Evolutionary conservation across 1,140 invertebrate genomes (phyloP).

Genomic region (Amyelois transitella): DNA sequence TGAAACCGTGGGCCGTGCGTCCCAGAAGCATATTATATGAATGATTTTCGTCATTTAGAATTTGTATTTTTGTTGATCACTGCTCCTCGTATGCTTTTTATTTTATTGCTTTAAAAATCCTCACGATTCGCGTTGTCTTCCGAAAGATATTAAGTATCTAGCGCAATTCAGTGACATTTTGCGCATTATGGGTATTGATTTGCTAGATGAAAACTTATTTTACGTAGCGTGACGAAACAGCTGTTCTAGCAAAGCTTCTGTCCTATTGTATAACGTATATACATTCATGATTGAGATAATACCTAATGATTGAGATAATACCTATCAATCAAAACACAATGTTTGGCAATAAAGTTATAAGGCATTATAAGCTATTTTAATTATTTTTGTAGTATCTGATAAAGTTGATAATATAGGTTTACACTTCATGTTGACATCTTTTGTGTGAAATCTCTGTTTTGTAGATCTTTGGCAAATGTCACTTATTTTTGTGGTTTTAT

Average conservation of each 20-base stretch:
- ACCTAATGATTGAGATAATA: too few relatives aligned
- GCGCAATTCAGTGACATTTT: conserved; percentile 69
- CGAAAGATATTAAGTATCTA: conserved; percentile 36
- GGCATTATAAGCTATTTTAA: too few relatives aligned
- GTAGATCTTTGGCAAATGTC: too few relatives aligned
- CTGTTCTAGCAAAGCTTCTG: conserved; percentile 45
- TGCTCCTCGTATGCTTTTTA: conserved; percentile 33
- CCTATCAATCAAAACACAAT: too few relatives aligned
- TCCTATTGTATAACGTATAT: too few relatives aligned
- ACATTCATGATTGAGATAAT: too few relatives aligned
- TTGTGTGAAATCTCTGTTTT: too few relatives aligned
- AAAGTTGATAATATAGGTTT: too few relatives aligned
- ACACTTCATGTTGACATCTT: too few relatives aligned
- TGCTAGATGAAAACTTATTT: conserved; percentile 56
- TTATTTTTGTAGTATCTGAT: too few relatives aligned
- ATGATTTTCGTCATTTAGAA: not conserved
- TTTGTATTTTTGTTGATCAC: conserved; percentile 35
- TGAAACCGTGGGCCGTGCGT: not conserved
- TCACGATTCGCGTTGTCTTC: conserved; percentile 24
- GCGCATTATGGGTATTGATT: conserved; percentile 72
- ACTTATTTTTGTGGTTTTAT: too few relatives aligned
- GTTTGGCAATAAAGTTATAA: too few relatives aligned
- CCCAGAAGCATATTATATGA: not conserved
- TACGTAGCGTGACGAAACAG: conserved; percentile 62
- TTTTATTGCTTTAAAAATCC: conserved; percentile 41